Evolutionary conservation across 2,113 vertebrate genomes (phyloP), one percentile per base, ranked within the genome.

Genomic region (Tragelaphus buxtoni): DNA sequence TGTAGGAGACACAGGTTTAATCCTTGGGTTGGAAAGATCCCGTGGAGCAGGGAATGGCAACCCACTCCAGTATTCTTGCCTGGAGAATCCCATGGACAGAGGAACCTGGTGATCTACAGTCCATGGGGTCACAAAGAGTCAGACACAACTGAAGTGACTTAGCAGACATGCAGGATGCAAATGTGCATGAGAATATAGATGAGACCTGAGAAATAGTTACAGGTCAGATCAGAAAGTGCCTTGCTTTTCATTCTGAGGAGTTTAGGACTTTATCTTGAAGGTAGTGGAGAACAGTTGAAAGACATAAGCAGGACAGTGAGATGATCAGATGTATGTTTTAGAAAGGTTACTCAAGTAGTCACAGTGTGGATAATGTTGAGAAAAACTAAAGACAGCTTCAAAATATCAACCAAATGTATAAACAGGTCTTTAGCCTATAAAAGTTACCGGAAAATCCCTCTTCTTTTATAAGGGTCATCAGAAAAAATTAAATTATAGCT

Each of bases 401-500:
- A 91, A 28, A 91, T 91, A 88, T 81, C 30, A 92, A 87, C n/a
- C 55, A 84, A 91, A 16, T 49, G 20, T 84, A 92, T 74, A 92
- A 77, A 90, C 22, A 94, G 8, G 1, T 45, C 28, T 18, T 77
- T 77, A 82, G 42, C 45, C 35, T 81, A 65, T 91, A 90, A 79
- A 91, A 84, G 14, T 94, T 88, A 89, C 5, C 14, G 2, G 39
- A 79, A 95, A 93, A 45, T 3, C 2, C 13, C 8, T 26, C 47
- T 90, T 87, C 45, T 28, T 90, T 87, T 35, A 90, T 32, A 88
- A 35, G 17, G 10, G 63, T 5, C 42, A 83, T 77, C 47, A 83
- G 35, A 95, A 18, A 69, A 95, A 90, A 77, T 32, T 17, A 83
- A 93, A 58, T 18, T 82, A 76, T 16, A 85, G 56, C 22, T 94